These are phyloP conservation scores for Crotalus helleri DNA, from an alignment of 2,113 vertebrate genomes.

Conservation along the genomic window DNA sequence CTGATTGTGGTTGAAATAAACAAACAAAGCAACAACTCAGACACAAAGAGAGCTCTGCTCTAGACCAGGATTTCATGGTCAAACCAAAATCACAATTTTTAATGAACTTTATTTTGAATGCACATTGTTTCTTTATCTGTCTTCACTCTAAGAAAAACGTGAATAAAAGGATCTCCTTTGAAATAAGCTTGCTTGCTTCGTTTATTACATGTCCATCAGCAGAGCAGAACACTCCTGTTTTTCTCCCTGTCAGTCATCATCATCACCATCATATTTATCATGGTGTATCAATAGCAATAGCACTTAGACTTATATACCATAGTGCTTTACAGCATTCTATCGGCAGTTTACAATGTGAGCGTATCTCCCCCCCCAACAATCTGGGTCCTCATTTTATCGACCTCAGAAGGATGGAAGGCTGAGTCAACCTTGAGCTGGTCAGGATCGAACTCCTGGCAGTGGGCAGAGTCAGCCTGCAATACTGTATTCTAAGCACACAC, in stretches of 20 bases:
- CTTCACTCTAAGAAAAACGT: background rate
- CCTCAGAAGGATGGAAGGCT: background rate
- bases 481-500: background rate
- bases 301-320: background rate
- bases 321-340: too few species aligned
- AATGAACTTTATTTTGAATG: background rate
- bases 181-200: background rate
- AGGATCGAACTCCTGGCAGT: background rate
- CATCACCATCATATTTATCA: background rate
- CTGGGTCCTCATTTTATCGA: background rate
- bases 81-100: background rate
- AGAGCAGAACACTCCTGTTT: background rate
- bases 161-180: background rate
- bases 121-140: background rate
- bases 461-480: background rate
- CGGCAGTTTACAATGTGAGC: background rate
- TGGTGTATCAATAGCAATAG: background rate
- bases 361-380: background rate
- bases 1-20: background rate
- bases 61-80: background rate
- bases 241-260: slow-evolving; percentile 8
- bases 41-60: background rate
- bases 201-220: slow-evolving; percentile 21
- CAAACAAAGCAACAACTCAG: background rate
- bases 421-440: background rate